Evolutionary conservation across 2,888 invertebrate genomes (phyloP).

Genomic region (Drosophila anomalata): DNA sequence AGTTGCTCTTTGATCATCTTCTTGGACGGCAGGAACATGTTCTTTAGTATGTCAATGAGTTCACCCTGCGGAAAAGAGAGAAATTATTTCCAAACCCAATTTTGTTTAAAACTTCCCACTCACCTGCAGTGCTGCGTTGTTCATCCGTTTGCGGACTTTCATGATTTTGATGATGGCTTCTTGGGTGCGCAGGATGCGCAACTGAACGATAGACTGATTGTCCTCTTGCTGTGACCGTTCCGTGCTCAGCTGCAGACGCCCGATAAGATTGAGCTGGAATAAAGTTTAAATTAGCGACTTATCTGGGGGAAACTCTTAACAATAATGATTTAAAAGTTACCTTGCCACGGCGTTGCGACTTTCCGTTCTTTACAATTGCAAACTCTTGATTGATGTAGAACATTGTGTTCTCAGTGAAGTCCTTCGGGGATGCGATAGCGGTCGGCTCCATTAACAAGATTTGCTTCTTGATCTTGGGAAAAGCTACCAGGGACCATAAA

Average conservation of each 20-base stretch:
- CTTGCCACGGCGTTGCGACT: slow-evolving; percentile 96
- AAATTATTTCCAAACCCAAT: not conserved
- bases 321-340: slow-evolving; percentile 73
- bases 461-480: slow-evolving; percentile 97
- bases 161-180: slow-evolving; percentile 99
- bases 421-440: slow-evolving; percentile 93
- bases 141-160: slow-evolving; percentile 98
- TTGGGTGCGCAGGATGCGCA: slow-evolving; percentile 95
- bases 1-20: slow-evolving; percentile 99
- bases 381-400: slow-evolving; percentile 99
- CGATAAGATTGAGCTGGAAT: slow-evolving; percentile 93
- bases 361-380: slow-evolving; percentile 96
- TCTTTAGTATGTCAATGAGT: slow-evolving; percentile 98
- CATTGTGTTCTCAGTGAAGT: slow-evolving; percentile 95
- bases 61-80: slow-evolving; percentile 91
- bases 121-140: slow-evolving; percentile 96
- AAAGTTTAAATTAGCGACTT: not conserved
- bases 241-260: slow-evolving; percentile 96
- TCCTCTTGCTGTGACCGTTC: slow-evolving; percentile 98
- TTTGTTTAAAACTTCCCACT: slow-evolving; percentile 17
- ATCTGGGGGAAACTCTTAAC: not conserved
- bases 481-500: slow-evolving; percentile 97
- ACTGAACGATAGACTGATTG: slow-evolving; percentile 98
- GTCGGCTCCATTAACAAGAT: slow-evolving; percentile 91
- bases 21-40: slow-evolving; percentile 99